Percentiles rank a stretch among this genome's conserved stretches.
phyloP scores from a whole-genome alignment of 2,797 vertebrate species.

The Benthosema pterotum region DNA sequence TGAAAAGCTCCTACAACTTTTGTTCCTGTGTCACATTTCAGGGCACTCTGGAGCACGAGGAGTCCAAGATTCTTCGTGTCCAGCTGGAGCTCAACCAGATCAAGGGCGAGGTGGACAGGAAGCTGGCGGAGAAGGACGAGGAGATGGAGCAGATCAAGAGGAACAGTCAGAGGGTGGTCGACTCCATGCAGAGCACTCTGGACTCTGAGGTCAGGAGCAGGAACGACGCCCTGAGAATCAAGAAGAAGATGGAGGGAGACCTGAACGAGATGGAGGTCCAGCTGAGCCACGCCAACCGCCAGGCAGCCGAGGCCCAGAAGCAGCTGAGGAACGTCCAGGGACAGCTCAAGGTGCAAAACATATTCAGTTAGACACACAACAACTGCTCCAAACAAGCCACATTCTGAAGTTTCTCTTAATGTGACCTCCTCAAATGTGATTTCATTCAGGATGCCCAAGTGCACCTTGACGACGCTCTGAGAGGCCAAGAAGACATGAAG shows the following conservation, averaged over 20 bases:
- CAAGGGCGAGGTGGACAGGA: constrained; percentile 87
- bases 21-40: constrained; percentile 32
- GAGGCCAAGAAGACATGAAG: constrained; percentile 86
- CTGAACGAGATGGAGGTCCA: constrained; percentile 90
- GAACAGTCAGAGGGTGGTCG: constrained; percentile 83
- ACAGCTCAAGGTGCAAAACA: constrained; percentile 83
- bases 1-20: too few species aligned
- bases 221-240: constrained; percentile 87
- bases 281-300: constrained; percentile 85
- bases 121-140: constrained; percentile 86
- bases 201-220: constrained; percentile 87
- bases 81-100: constrained; percentile 88
- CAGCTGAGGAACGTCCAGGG: constrained; percentile 85
- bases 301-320: constrained; percentile 85
- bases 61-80: constrained; percentile 86
- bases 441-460: constrained; percentile 83
- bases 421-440: too few species aligned
- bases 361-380: too few species aligned
- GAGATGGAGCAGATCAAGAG: constrained; percentile 81
- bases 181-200: constrained; percentile 83
- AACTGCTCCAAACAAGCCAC: too few species aligned
- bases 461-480: constrained; percentile 84
- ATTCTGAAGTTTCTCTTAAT: too few species aligned
- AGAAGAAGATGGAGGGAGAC: constrained; percentile 92
- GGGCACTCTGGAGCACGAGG: constrained; percentile 88